Evolutionary conservation across 1,140 invertebrate genomes (phyloP).

Genomic region (Hyphantria cunea): DNA sequence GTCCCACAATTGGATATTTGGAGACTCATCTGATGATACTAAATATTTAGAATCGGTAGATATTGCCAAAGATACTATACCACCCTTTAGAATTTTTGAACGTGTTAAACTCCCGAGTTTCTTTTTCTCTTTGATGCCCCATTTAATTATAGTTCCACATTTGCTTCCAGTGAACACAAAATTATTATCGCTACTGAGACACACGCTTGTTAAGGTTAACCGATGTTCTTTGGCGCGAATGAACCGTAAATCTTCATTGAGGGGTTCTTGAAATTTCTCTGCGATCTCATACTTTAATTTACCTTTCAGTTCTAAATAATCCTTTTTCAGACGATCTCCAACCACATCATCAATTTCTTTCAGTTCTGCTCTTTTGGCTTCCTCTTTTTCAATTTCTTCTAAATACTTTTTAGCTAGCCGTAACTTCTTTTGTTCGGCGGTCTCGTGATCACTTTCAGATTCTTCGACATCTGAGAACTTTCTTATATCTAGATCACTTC

Average conservation of each 20-base stretch:
- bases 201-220: constrained; percentile 91
- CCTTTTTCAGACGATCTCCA: constrained; percentile 88
- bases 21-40: constrained; percentile 89
- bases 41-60: constrained; percentile 94
- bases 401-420: constrained; percentile 94
- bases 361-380: constrained; percentile 86
- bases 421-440: constrained; percentile 94
- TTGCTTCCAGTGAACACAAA: constrained; percentile 93
- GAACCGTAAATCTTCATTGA: constrained; percentile 72
- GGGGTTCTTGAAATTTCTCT: constrained; percentile 83
- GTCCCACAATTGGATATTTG: constrained; percentile 93
- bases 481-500: constrained; percentile 75
- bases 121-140: constrained; percentile 82
- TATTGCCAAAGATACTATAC: constrained; percentile 88
- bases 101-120: constrained; percentile 82
- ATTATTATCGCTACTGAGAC: constrained; percentile 88
- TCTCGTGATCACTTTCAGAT: constrained; percentile 89
- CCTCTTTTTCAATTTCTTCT: constrained; percentile 91
- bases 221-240: constrained; percentile 89
- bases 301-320: constrained; percentile 93
- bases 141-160: constrained; percentile 94
- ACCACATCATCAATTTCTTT: constrained; percentile 87
- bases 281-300: constrained; percentile 89
- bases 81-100: constrained; percentile 77
- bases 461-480: constrained; percentile 82